Evolutionary conservation across 30 jellyfish, hydroid and myxozoan genomes (phyloP), one percentile per base, ranked within the genome.

Genomic region (Clytia hemisphaerica): DNA sequence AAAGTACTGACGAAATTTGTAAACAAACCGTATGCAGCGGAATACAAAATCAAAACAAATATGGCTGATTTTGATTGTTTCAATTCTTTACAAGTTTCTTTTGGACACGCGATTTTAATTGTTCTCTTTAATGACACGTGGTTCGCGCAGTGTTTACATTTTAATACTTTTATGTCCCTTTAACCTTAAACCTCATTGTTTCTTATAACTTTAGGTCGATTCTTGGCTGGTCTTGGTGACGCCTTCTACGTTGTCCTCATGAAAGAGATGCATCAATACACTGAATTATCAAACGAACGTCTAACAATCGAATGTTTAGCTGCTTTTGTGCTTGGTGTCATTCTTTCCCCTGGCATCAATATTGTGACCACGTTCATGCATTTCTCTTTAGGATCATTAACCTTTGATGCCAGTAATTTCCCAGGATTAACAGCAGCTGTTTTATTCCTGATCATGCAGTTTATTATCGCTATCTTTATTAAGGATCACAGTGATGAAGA

Each of bases 231-330:
- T 18, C 33, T 69, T 18, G 81, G 81, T 3, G 81, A 69, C 29
- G 51, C 81, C n/a, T 67, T 42, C 32, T 69, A 69, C 38, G 81
- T 69, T 28, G 73, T 69, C 15, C 24, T 69, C 22, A 30, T 69
- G 81, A 53, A 69, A 5, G 70, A 69, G 40, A 69, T 50, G 73
- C 46, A 69, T 3, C 31, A 19, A 10, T 25, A 15, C 4, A 26
- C 60, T 2, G 49, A 28, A 18, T 21, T 45, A 30, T 24, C 81
- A 0, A 69, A 69, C 45, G 58, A 45, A 45, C 29, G 59, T 2
- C 28, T 69, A 71, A 45, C 81, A 6, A 69, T 25, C 18, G 81
- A 69, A 69, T 69, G 81, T 50, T 69, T 69, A 35, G 81, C 77
- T 7, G 48, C 81, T 6, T 69, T 69, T 18, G 50, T 69, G 2